These are phyloP conservation scores for Thunnus albacares DNA, from an alignment of 2,797 vertebrate genomes.

Conservation along the genomic window DNA sequence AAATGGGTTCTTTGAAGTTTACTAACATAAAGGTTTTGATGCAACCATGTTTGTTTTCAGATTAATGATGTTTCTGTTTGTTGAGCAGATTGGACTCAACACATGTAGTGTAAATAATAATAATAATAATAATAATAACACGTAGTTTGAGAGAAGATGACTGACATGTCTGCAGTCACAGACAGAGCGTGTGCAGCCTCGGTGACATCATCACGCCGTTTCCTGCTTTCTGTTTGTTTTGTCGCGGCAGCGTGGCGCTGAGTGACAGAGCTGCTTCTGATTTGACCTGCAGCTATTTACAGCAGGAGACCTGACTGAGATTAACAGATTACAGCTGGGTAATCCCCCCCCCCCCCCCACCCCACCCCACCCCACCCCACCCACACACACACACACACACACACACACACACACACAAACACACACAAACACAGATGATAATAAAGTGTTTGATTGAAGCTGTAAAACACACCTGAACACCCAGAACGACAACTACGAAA, in stretches of 20 bases:
- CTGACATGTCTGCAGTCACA: no score
- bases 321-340: slow-evolving; percentile 63
- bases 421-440: not conserved
- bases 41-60: no score
- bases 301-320: slow-evolving; percentile 49
- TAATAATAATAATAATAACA: no score
- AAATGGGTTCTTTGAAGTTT: no score
- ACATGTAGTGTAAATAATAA: no score
- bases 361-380: not conserved
- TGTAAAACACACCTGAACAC: no score
- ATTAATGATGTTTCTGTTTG: no score
- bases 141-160: no score
- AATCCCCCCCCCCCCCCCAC: slow-evolving; percentile 40
- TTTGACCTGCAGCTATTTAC: slow-evolving; percentile 66
- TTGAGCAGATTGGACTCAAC: no score
- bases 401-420: not conserved
- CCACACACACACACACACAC: slow-evolving; percentile 21
- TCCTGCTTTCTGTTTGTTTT: not conserved
- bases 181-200: slow-evolving; percentile 9
- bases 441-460: not conserved
- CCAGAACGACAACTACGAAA: no score
- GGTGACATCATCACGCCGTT: not conserved
- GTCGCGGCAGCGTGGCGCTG: no score
- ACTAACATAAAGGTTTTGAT: no score
- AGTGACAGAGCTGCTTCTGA: slow-evolving; percentile 28